These are phyloP conservation scores for Smithornis capensis DNA, from an alignment of 2,113 vertebrate genomes.

Conservation along the genomic window DNA sequence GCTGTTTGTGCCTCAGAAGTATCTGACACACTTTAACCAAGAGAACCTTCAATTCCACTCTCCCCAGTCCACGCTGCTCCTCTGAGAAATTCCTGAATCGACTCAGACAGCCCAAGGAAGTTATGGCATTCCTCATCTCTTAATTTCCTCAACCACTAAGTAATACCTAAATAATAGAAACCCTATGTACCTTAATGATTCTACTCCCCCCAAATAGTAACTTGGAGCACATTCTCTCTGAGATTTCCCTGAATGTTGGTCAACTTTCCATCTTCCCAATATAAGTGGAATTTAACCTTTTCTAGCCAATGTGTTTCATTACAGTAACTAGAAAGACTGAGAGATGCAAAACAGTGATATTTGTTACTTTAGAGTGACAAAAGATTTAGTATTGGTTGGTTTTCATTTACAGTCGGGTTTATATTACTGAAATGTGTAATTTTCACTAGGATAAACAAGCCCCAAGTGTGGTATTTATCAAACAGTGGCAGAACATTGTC, in stretches of 20 bases:
- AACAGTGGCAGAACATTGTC: neutral
- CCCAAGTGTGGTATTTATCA: neutral
- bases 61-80: neutral
- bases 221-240: neutral
- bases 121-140: neutral
- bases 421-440: rapidly evolving
- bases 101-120: neutral
- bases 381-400: neutral
- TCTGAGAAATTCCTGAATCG: neutral
- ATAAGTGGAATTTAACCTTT: rapidly evolving
- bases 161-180: neutral
- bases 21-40: neutral
- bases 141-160: neutral
- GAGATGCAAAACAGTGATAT: rapidly evolving
- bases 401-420: neutral
- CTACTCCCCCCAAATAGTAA: neutral
- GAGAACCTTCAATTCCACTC: neutral
- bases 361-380: neutral
- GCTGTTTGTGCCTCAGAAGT: neutral
- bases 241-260: neutral
- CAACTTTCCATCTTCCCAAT: neutral
- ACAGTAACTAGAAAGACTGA: neutral
- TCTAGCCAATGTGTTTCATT: neutral
- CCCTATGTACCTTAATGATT: neutral
- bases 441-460: neutral